A percentile compares a stretch with the other conserved stretches of the same genome.
Evolutionary conservation across 2,888 invertebrate genomes (phyloP).

Genomic region (Lochmaea capreae): DNA sequence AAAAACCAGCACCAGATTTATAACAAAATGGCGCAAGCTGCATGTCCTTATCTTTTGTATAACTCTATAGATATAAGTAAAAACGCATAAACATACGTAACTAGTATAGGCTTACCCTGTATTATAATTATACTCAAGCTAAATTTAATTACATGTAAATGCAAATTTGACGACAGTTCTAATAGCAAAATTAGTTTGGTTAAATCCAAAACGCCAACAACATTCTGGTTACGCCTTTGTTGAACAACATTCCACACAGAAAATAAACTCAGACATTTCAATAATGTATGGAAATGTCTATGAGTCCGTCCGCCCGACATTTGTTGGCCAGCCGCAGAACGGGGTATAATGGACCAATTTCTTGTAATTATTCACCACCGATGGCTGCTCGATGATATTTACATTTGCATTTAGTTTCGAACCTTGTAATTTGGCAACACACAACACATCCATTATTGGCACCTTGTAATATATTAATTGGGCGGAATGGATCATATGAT

Average conservation of each 20-base stretch:
- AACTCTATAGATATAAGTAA: too few species aligned
- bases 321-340: constrained; percentile 20
- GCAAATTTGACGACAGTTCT: too few species aligned
- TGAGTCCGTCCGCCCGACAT: constrained; percentile 8
- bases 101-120: too few species aligned
- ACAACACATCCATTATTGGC: constrained; percentile 8
- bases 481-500: background rate
- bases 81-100: too few species aligned
- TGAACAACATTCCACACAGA: background rate
- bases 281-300: constrained; percentile 30
- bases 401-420: constrained; percentile 23
- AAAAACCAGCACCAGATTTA: too few species aligned
- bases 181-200: background rate
- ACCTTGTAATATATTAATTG: constrained; percentile 12
- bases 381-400: constrained; percentile 30
- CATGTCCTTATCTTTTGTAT: too few species aligned
- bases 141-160: too few species aligned
- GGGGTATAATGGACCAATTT: constrained; percentile 16
- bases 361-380: constrained; percentile 29
- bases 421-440: constrained; percentile 8
- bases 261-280: constrained; percentile 5
- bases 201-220: background rate
- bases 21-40: too few species aligned
- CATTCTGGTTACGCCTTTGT: background rate
- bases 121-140: too few species aligned